Percentiles rank a stretch among this genome's conserved stretches.
phyloP scores from a whole-genome alignment of 2,797 vertebrate genomes.

The Tolypeutes matacus region DNA sequence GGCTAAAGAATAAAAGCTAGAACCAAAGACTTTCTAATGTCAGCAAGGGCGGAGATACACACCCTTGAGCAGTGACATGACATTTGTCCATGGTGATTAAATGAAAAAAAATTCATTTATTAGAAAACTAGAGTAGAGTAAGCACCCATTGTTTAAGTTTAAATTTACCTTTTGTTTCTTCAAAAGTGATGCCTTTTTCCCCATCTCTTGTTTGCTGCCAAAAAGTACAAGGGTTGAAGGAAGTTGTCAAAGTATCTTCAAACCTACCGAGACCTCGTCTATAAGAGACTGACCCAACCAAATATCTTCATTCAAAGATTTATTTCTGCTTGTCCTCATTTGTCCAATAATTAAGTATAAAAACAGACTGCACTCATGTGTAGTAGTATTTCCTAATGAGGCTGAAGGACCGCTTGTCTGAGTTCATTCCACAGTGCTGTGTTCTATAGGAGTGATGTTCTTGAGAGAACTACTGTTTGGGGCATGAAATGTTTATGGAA shows the following conservation, averaged over 20 bases:
- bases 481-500: background rate
- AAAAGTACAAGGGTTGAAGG: background rate
- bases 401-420: background rate
- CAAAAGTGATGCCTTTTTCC: background rate
- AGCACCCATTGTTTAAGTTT: background rate
- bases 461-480: background rate
- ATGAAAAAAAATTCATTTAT: background rate
- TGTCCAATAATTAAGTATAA: conserved; percentile 9
- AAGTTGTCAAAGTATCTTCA: background rate
- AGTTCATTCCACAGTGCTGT: background rate
- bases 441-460: background rate
- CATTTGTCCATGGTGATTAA: background rate
- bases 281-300: background rate
- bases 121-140: background rate
- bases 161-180: background rate
- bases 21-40: conserved; percentile 6
- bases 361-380: background rate
- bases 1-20: background rate
- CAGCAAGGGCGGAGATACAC: conserved; percentile 16
- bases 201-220: background rate
- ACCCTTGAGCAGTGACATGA: background rate
- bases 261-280: background rate
- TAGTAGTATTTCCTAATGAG: background rate
- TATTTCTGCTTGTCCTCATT: background rate
- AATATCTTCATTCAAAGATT: background rate